phyloP scores from a whole-genome alignment of 2,797 vertebrate species.

The Pyrocephalus nanus region DNA sequence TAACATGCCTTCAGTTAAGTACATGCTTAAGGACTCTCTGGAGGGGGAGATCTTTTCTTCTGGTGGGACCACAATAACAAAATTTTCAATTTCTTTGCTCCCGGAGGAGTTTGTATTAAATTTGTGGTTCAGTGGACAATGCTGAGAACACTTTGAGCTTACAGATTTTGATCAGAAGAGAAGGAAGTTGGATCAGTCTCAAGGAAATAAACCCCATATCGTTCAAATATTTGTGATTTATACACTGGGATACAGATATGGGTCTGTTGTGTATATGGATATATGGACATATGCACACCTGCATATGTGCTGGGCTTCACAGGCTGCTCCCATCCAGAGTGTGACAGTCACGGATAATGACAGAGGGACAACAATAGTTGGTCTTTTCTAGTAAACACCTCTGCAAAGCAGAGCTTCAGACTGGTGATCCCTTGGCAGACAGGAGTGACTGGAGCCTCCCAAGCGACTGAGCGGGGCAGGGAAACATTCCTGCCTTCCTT shows the following conservation, averaged over 20 bases:
- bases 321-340: not conserved
- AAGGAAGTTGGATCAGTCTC: not conserved
- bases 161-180: not conserved
- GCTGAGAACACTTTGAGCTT: not conserved
- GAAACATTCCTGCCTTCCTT: not conserved
- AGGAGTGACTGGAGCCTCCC: not conserved
- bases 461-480: not conserved
- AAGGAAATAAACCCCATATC: not conserved
- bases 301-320: not conserved
- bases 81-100: not conserved
- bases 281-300: not conserved
- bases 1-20: not conserved
- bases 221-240: not conserved
- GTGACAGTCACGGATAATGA: not conserved
- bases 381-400: not conserved
- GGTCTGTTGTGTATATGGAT: rapidly evolving
- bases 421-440: rapidly evolving
- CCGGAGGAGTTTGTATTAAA: not conserved
- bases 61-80: rapidly evolving
- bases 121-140: rapidly evolving
- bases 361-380: not conserved
- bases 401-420: not conserved
- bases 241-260: not conserved
- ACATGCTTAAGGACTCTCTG: not conserved
- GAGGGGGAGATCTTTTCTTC: not conserved